A percentile compares a stretch with the other conserved stretches of the same genome.
phyloP scores from a whole-genome alignment of 2,113 vertebrate genomes.

The Apaloderma vittatum region DNA sequence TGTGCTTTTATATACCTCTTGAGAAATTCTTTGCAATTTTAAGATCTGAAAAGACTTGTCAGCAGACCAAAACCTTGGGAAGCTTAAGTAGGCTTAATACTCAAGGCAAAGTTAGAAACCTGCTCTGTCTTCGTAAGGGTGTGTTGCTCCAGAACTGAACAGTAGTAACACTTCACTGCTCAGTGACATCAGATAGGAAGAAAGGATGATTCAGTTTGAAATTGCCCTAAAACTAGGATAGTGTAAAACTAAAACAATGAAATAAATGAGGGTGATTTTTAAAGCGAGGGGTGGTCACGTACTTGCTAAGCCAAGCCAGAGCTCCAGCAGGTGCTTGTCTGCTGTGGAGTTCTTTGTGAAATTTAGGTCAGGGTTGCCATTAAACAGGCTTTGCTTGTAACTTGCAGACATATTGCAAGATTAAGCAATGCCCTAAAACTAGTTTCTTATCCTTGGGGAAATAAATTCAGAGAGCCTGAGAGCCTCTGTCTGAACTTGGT shows the following conservation, averaged over 20 bases:
- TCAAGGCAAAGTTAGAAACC: not conserved
- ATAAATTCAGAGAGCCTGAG: not conserved
- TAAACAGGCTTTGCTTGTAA: not conserved
- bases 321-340: not conserved
- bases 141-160: not conserved
- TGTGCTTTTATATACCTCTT: not conserved
- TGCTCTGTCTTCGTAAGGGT: not conserved
- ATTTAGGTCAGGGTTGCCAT: slow-evolving; percentile 43
- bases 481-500: not conserved
- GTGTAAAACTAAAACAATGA: not conserved
- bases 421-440: not conserved
- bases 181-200: not conserved
- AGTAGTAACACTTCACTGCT: not conserved
- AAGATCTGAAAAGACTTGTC: not conserved
- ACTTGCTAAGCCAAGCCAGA: not conserved
- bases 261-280: not conserved
- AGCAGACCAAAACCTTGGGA: not conserved
- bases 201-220: not conserved
- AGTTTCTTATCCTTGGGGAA: not conserved
- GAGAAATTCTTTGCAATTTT: not conserved
- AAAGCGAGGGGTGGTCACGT: accelerated
- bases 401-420: not conserved
- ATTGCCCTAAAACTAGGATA: not conserved
- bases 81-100: not conserved
- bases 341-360: not conserved